phyloP scores from a whole-genome alignment of 2,113 vertebrate genomes.

The Lasiurus cinereus region DNA sequence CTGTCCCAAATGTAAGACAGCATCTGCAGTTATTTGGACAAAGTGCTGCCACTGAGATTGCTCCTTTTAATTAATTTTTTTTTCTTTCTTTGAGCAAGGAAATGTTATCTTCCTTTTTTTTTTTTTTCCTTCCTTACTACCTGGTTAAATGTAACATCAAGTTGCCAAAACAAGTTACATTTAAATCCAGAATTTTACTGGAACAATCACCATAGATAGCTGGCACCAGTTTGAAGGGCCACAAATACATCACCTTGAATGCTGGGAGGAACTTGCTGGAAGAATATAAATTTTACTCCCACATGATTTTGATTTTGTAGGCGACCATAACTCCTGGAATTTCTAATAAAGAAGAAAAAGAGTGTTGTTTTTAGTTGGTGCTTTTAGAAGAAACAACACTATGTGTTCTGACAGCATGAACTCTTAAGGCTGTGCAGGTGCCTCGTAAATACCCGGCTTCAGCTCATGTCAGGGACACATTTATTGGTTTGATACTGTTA shows the following conservation, averaged over 20 bases:
- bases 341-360: constrained; percentile 64
- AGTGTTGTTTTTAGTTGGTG: constrained; percentile 45
- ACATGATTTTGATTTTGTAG: constrained; percentile 67
- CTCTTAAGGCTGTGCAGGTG: constrained; percentile 18
- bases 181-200: neutral
- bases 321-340: constrained; percentile 59
- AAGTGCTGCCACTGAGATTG: neutral
- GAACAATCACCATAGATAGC: neutral
- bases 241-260: neutral
- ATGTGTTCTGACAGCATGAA: constrained; percentile 35
- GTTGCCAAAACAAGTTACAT: neutral
- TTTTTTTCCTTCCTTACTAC: neutral
- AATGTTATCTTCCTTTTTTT: neutral
- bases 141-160: neutral
- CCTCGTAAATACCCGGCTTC: constrained; percentile 26
- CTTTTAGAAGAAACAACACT: constrained; percentile 64
- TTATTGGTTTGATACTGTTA: constrained; percentile 6
- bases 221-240: neutral
- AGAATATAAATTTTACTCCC: constrained; percentile 53
- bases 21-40: neutral
- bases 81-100: constrained; percentile 1
- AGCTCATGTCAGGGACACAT: constrained; percentile 6
- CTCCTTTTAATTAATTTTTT: neutral
- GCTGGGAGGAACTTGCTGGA: constrained; percentile 44
- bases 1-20: neutral